Conservation (phyloP, 2,113 vertebrate genomes). For the Hippotragus niger region DNA sequence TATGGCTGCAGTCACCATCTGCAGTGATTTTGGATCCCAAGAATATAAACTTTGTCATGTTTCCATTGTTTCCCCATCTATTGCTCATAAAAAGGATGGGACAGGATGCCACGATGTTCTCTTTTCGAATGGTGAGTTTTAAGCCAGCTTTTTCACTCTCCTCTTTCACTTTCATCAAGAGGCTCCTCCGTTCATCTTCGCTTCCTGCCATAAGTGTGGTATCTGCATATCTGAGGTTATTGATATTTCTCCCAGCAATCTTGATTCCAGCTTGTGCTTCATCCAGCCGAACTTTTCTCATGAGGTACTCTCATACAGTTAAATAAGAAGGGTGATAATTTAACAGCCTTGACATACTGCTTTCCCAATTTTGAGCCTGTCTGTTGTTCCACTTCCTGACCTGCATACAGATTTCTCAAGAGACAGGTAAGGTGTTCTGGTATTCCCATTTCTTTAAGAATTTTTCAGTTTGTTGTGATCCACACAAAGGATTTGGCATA, state of each 20-base stretch:
- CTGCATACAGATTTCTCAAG: background rate
- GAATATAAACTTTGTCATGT: background rate
- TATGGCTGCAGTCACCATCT: background rate
- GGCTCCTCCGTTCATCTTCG: accelerated
- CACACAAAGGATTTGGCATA: background rate
- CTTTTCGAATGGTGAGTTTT: background rate
- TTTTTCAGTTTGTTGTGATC: background rate
- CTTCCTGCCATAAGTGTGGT: background rate
- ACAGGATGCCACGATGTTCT: background rate
- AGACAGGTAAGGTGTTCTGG: background rate
- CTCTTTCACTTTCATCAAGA: background rate
- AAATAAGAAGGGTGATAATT: background rate
- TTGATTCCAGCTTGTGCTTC: background rate
- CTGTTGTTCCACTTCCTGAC: background rate
- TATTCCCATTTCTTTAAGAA: background rate
- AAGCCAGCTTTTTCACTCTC: background rate
- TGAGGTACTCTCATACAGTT: background rate
- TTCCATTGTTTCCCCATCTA: background rate
- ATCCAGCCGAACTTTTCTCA: background rate
- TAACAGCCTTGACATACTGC: background rate
- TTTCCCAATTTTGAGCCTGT: background rate
- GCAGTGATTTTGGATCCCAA: background rate
- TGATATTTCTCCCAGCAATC: background rate
- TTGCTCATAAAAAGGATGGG: background rate
- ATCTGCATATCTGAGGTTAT: background rate